These are phyloP conservation scores for Drosophila villosipedis DNA, from an alignment of 2,888 invertebrate genomes.

Conservation along the genomic window DNA sequence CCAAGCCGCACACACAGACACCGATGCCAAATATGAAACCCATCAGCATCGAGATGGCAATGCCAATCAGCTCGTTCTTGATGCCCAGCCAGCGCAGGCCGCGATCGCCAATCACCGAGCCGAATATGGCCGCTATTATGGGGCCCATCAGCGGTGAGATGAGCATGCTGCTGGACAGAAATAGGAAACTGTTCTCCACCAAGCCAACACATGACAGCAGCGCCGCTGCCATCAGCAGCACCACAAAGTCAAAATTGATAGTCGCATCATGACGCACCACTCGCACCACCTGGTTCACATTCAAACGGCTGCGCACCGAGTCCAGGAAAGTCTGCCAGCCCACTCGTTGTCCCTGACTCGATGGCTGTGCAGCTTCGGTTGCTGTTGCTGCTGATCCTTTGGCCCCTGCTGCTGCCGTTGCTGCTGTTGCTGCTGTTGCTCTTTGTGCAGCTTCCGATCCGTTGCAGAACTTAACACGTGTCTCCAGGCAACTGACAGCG, in stretches of 20 bases:
- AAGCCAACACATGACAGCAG: constrained; percentile 90
- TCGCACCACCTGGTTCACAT: constrained; percentile 90
- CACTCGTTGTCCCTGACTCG: constrained; percentile 17
- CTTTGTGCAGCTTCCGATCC: background rate
- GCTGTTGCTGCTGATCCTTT: background rate
- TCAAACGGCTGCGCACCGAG: constrained; percentile 88
- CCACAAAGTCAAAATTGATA: constrained; percentile 91
- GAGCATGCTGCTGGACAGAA: constrained; percentile 91
- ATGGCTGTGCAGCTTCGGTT: background rate
- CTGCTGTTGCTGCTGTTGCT: background rate
- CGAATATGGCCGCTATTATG: constrained; percentile 91
- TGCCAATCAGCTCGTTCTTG: constrained; percentile 88
- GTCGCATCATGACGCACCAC: constrained; percentile 88
- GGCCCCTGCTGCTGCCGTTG: too few relatives aligned
- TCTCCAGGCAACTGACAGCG: constrained; percentile 87
- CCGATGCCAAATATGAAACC: constrained; percentile 88
- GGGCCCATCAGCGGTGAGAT: constrained; percentile 93
- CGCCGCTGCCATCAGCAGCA: constrained; percentile 89
- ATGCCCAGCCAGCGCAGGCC: constrained; percentile 88
- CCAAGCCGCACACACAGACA: constrained; percentile 85
- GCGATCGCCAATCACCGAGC: constrained; percentile 88
- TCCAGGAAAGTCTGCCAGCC: constrained; percentile 86
- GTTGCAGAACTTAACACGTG: constrained; percentile 18
- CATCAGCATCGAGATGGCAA: constrained; percentile 88
- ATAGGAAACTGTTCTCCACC: constrained; percentile 91